Base-by-base conservation (phyloP, 1,140 invertebrate species). In the Eriosoma lanigerum region DNA sequence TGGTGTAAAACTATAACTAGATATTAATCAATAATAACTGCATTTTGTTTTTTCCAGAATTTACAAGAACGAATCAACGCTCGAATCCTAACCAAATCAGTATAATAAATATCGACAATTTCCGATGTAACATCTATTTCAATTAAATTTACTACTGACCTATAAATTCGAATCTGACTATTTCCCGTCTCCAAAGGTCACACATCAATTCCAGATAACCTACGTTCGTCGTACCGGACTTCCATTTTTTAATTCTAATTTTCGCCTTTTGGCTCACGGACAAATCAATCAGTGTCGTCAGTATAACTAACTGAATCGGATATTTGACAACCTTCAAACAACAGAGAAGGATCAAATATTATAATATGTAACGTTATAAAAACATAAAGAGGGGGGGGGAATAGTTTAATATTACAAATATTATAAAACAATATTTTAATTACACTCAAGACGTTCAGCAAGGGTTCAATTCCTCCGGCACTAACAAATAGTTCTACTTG, bases 121-220 rank as follows among this genome's bases (percentile, higher is more conserved):
- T n/a, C n/a, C n/a, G n/a, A n/a, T n/a, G n/a, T n/a, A n/a, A n/a
- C n/a, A n/a, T n/a, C n/a, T n/a, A n/a, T n/a, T n/a, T n/a, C n/a
- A n/a, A n/a, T n/a, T n/a, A n/a, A n/a, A n/a, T n/a, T 38, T 38
- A 38, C 8, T 8, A 48, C 21, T 46, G n/a, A 72, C 68, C 68
- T 29, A 29, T 50, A 1, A 72, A 72, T 10, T 50, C 9, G 9
- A 72, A 72, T 9, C 46, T 48, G 17, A 52, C 15, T 29, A 6
- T 10, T 29, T 72, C 68, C 3, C n/a, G n/a, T 29, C 68, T 72
- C 68, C 68, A 72, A 52, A 72, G 52, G 0, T 72, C 68, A 9
- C 68, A 72, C 17, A 72, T 19, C 5, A 19, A 4, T 52, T 72
- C 68, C 48, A 72, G 17, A 1, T 72, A 72, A 29, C 48, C 48